These are phyloP conservation scores for Chauna torquata DNA, from an alignment of 2,113 vertebrate species.

Conservation along the genomic window DNA sequence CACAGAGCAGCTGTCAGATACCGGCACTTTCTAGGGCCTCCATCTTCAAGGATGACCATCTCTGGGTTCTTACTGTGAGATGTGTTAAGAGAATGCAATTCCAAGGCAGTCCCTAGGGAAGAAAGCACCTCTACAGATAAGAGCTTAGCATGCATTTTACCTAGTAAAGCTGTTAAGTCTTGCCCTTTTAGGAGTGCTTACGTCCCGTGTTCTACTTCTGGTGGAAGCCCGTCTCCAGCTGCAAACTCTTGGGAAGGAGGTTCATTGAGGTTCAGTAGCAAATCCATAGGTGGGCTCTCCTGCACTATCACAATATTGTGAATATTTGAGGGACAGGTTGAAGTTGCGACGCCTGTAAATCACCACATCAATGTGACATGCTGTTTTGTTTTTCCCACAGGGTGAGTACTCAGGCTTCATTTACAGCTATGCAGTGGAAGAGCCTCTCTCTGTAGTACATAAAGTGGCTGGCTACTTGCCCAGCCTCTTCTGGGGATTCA, in stretches of 20 bases:
- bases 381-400: slow-evolving; percentile 72
- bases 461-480: slow-evolving; percentile 85
- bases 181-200: background rate
- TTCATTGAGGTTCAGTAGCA: background rate
- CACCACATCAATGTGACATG: fast-evolving
- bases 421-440: slow-evolving; percentile 89
- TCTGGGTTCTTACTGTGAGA: background rate
- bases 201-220: background rate
- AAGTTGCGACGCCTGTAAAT: background rate
- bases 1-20: background rate
- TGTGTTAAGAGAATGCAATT: fast-evolving
- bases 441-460: slow-evolving; percentile 80
- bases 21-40: background rate
- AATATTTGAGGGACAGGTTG: fast-evolving
- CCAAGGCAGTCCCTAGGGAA: background rate
- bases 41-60: background rate
- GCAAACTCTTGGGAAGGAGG: background rate
- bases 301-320: fast-evolving
- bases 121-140: background rate
- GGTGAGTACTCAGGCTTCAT: slow-evolving; percentile 91
- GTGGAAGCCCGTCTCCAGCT: background rate
- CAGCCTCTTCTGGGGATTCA: slow-evolving; percentile 91
- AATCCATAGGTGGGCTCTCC: background rate
- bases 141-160: background rate
- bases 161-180: background rate